phyloP scores from a whole-genome alignment of 2,797 vertebrate genomes.

The Gymnocypris eckloni region DNA sequence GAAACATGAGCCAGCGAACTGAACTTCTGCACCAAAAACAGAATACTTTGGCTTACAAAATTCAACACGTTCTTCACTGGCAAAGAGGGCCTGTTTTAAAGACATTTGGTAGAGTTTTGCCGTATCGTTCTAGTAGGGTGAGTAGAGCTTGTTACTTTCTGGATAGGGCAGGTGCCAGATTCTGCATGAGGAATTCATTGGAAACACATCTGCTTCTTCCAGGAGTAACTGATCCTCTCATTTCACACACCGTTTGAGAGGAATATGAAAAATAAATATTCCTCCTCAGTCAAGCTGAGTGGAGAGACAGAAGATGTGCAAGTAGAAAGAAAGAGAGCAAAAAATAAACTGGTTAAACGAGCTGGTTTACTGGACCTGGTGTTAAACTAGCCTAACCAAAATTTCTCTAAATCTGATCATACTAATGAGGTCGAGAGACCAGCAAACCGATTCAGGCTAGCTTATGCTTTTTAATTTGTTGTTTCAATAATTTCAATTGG shows the following conservation, averaged over 20 bases:
- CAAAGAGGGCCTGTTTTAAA: slow-evolving; percentile 10
- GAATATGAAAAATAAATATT: slow-evolving; percentile 47
- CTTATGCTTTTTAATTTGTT: not conserved
- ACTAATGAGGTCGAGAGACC: not conserved
- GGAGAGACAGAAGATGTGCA: slow-evolving; percentile 28
- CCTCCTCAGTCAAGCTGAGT: slow-evolving; percentile 30
- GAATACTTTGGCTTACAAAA: not conserved
- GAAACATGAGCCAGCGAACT: slow-evolving; percentile 22
- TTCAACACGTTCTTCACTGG: not conserved
- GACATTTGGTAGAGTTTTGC: slow-evolving; percentile 35
- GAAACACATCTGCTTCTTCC: slow-evolving; percentile 51
- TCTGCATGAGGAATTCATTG: slow-evolving; percentile 33
- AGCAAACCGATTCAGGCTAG: not conserved
- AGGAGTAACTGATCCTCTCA: slow-evolving; percentile 56
- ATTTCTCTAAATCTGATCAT: not conserved
- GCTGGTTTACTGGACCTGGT: not conserved
- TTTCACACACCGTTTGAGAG: slow-evolving; percentile 62
- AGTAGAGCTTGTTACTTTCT: slow-evolving; percentile 21
- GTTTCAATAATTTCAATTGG: not conserved
- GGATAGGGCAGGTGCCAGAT: not conserved
- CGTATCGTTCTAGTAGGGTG: not conserved
- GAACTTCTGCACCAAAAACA: slow-evolving; percentile 9
- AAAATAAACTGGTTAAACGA: not conserved
- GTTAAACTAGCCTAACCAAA: not conserved
- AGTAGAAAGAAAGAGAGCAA: slow-evolving; percentile 9